A percentile compares a stretch with the other conserved stretches of the same genome.
Evolutionary conservation across 2,797 vertebrate species (phyloP).

Genomic region (Nyctalus aviator): DNA sequence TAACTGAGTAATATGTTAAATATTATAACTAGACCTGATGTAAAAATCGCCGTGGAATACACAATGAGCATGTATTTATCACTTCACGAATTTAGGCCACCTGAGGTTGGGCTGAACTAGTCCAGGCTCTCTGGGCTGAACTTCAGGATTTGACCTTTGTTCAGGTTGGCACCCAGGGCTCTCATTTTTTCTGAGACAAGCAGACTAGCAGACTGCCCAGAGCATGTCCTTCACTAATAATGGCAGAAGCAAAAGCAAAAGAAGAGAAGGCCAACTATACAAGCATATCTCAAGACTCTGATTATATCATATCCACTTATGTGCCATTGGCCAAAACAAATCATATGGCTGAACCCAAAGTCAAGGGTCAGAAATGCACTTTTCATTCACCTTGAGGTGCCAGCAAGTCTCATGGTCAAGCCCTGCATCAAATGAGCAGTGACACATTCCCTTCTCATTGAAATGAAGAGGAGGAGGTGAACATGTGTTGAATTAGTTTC

Average conservation of each 20-base stretch:
- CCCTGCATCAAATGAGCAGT: not conserved
- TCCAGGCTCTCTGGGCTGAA: not conserved
- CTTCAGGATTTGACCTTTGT: too few relatives aligned
- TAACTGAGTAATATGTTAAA: slow-evolving; percentile 17
- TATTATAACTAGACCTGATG: not conserved
- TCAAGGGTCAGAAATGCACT: not conserved
- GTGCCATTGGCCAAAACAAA: not conserved
- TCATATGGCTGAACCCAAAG: not conserved
- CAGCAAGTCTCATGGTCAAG: not conserved
- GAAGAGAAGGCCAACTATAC: not conserved
- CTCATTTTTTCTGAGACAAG: slow-evolving; percentile 17
- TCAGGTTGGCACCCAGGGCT: not conserved
- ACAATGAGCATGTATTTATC: not conserved
- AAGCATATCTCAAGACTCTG: not conserved
- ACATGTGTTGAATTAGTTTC: not conserved
- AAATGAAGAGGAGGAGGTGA: not conserved
- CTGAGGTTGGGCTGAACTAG: not conserved
- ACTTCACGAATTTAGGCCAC: not conserved
- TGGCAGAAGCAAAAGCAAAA: not conserved
- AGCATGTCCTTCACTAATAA: not conserved
- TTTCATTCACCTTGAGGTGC: not conserved
- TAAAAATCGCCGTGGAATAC: not conserved
- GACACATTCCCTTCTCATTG: not conserved
- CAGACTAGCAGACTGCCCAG: not conserved
- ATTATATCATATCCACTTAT: not conserved